Evolutionary conservation across 2,113 vertebrate species (phyloP).

Genomic region (Bambusicola thoracicus): DNA sequence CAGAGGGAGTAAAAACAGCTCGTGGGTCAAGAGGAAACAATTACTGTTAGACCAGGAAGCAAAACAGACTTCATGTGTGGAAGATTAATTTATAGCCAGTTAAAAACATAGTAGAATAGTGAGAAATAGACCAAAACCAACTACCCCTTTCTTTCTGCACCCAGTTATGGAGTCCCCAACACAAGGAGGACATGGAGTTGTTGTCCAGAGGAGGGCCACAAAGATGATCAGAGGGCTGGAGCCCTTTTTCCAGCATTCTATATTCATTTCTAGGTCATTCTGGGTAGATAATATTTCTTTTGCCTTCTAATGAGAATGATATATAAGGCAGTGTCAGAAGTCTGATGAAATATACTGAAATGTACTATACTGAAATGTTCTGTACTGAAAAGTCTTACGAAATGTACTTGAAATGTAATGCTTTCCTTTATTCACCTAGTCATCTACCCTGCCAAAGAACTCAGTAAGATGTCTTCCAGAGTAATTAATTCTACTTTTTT

Average conservation of each 20-base stretch:
- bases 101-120: not conserved
- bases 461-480: not conserved
- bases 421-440: not conserved
- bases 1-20: not conserved
- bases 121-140: not conserved
- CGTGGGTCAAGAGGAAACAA: not conserved
- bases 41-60: not conserved
- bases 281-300: not conserved
- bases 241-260: not conserved
- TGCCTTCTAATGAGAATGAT: fast-evolving
- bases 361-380: not conserved
- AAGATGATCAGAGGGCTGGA: too few species aligned
- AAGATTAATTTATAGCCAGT: not conserved
- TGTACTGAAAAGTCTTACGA: not conserved
- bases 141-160: not conserved
- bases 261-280: not conserved
- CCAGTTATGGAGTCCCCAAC: too few species aligned
- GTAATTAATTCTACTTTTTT: not conserved
- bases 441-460: not conserved
- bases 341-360: not conserved
- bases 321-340: not conserved
- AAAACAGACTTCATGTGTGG: not conserved
- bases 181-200: too few species aligned
- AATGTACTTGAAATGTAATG: not conserved
- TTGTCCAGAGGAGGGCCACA: too few species aligned